Conservation (phyloP, 2,888 invertebrate species). For the Thera obeliscata region DNA sequence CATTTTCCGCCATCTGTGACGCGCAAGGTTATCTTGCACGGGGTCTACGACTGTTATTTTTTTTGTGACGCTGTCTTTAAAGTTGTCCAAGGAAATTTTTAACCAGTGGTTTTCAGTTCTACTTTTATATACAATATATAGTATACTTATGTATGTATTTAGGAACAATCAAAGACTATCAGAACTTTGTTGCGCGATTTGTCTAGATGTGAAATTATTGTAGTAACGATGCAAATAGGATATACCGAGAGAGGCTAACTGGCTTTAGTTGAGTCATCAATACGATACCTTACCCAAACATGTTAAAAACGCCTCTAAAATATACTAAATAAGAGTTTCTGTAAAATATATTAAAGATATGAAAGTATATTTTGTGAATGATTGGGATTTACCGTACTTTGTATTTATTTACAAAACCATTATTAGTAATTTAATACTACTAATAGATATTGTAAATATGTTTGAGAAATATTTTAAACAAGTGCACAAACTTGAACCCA, state of each 20-base stretch:
- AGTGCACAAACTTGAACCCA: slow-evolving; percentile 29
- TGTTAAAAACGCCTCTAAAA: background rate
- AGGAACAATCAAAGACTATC: no score
- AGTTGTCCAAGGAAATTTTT: no score
- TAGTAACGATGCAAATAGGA: background rate
- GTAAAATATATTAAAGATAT: background rate
- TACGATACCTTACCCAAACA: background rate
- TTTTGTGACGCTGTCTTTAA: no score
- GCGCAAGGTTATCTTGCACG: no score
- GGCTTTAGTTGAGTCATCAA: background rate
- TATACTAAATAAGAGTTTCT: background rate
- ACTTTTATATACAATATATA: no score
- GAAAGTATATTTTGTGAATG: slow-evolving; percentile 4
- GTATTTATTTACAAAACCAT: slow-evolving; percentile 8
- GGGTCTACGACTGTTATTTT: no score
- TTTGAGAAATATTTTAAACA: slow-evolving; percentile 6
- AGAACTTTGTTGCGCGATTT: no score
- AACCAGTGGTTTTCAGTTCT: no score
- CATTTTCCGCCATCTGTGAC: no score
- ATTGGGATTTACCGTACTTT: background rate
- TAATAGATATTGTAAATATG: slow-evolving; percentile 1
- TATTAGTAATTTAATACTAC: background rate
- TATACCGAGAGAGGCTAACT: slow-evolving; percentile 9
- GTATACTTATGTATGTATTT: no score
- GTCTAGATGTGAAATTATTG: no score